These are phyloP conservation scores for Phalanger gymnotis DNA, from an alignment of 2,797 vertebrate species.

Conservation along the genomic window DNA sequence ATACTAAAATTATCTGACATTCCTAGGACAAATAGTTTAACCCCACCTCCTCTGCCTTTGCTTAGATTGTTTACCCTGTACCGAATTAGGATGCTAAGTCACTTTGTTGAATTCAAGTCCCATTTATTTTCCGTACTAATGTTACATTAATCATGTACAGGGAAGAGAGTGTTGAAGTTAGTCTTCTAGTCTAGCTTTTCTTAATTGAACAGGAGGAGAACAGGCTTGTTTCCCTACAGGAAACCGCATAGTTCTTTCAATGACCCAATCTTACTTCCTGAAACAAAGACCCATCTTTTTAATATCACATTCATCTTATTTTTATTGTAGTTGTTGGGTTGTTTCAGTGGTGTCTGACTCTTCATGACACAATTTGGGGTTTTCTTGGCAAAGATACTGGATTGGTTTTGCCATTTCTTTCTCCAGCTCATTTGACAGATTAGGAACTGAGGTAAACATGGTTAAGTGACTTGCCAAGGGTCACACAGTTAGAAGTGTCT, in stretches of 20 bases:
- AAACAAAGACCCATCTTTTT: background rate
- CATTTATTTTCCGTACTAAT: background rate
- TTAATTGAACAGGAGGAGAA: background rate
- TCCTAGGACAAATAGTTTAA: background rate
- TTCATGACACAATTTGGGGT: too few species aligned
- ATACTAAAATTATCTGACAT: background rate
- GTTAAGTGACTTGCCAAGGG: too few species aligned
- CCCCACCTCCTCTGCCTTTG: background rate
- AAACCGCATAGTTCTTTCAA: background rate
- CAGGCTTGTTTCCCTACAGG: background rate
- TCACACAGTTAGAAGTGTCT: too few species aligned
- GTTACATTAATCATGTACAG: background rate
- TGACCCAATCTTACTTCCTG: background rate
- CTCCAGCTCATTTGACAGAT: too few species aligned
- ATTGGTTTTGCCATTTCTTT: too few species aligned
- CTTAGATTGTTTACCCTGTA: background rate
- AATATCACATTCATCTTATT: background rate
- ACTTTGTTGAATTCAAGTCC: background rate
- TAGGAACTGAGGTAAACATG: too few species aligned
- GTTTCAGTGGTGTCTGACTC: too few species aligned
- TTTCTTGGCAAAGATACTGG: too few species aligned
- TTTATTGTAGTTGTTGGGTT: too few species aligned
- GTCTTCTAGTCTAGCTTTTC: background rate
- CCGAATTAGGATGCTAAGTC: background rate
- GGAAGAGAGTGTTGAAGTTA: background rate